A percentile compares a stretch with the other conserved stretches of the same genome.
Evolutionary conservation across 2,888 invertebrate species (phyloP).

Genomic region (Ypsolopha sequella): DNA sequence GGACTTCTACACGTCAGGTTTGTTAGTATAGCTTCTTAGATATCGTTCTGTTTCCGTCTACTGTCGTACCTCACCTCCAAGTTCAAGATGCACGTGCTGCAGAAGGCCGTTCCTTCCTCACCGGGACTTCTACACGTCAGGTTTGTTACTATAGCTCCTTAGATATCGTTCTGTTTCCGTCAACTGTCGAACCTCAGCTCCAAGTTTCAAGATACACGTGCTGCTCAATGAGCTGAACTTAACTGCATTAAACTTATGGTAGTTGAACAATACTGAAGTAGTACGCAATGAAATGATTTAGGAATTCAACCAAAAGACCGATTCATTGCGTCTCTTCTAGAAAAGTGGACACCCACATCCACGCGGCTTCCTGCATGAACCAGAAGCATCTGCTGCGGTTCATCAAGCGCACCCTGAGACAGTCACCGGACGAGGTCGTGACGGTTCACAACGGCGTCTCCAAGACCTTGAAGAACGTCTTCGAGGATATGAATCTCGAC

Average conservation of each 20-base stretch:
- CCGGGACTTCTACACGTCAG: slow-evolving; percentile 98
- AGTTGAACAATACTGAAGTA: no score
- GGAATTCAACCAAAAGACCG: no score
- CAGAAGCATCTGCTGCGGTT: slow-evolving; percentile 98
- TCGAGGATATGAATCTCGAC: slow-evolving; percentile 96
- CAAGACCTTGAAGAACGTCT: slow-evolving; percentile 95
- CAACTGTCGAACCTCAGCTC: no score
- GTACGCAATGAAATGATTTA: no score
- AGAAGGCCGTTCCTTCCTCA: slow-evolving; percentile 98
- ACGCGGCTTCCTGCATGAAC: slow-evolving; percentile 99
- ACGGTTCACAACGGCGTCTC: slow-evolving; percentile 72
- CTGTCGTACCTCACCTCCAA: slow-evolving; percentile 96
- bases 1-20: no score
- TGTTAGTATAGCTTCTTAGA: no score
- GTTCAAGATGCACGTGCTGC: slow-evolving; percentile 96
- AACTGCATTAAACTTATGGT: no score
- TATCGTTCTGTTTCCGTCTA: slow-evolving; percentile 97
- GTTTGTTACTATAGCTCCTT: slow-evolving; percentile 28
- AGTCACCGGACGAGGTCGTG: slow-evolving; percentile 83
- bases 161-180: no score
- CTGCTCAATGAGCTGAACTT: no score
- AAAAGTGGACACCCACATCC: slow-evolving; percentile 99
- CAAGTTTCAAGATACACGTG: no score
- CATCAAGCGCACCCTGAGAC: slow-evolving; percentile 97
- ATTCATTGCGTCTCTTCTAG: slow-evolving; percentile 23